These are phyloP conservation scores for Drosophila lowei DNA, from an alignment of 1,140 invertebrate genomes.

Conservation along the genomic window DNA sequence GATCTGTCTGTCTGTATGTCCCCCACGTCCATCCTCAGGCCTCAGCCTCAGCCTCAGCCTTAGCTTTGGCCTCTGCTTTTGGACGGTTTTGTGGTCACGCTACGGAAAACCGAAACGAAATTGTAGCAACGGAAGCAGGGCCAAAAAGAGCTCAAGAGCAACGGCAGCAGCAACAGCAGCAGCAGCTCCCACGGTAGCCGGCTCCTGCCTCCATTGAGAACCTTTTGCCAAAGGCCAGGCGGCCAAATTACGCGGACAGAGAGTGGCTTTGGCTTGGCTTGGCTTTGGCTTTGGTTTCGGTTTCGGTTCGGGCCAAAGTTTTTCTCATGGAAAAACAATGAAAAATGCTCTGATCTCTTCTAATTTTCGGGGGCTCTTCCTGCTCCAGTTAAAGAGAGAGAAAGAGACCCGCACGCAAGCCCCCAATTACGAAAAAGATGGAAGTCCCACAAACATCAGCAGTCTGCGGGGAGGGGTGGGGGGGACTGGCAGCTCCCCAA, in stretches of 20 bases:
- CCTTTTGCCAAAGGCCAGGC: slow-evolving; percentile 66
- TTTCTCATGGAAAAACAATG: slow-evolving; percentile 72
- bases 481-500: background rate
- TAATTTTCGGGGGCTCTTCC: slow-evolving; percentile 53
- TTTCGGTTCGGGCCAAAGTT: background rate
- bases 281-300: background rate
- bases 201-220: slow-evolving; percentile 56
- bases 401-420: slow-evolving; percentile 68
- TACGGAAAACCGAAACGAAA: slow-evolving; percentile 63
- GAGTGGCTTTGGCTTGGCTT: too few relatives aligned
- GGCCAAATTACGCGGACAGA: slow-evolving; percentile 62
- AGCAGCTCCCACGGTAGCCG: slow-evolving; percentile 75
- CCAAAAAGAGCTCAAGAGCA: slow-evolving; percentile 15
- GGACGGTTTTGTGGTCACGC: slow-evolving; percentile 69
- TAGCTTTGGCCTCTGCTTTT: slow-evolving; percentile 20
- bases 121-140: slow-evolving; percentile 73
- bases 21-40: background rate
- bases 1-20: too few relatives aligned
- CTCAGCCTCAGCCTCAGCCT: slow-evolving; percentile 1
- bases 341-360: slow-evolving; percentile 60
- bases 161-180: slow-evolving; percentile 15
- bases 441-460: too few relatives aligned
- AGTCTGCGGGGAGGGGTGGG: too few relatives aligned
- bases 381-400: slow-evolving; percentile 62
- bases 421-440: slow-evolving; percentile 45